These are phyloP conservation scores for Aphrophora alni DNA, from an alignment of 2,888 invertebrate species.

Conservation along the genomic window DNA sequence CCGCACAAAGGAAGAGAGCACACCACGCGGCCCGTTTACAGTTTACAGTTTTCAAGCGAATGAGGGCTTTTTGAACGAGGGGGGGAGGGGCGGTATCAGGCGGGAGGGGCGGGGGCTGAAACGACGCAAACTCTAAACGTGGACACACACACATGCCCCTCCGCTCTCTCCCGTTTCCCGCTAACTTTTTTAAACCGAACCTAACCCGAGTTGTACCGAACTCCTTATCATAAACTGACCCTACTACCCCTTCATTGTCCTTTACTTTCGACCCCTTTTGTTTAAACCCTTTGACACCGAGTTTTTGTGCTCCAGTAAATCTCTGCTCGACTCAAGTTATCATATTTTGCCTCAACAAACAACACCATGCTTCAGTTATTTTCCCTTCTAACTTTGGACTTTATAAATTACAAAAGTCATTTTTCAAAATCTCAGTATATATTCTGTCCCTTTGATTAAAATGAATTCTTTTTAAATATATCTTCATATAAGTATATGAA, in stretches of 20 bases:
- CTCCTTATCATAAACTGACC: slow-evolving; percentile 43
- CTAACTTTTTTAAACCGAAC: slow-evolving; percentile 51
- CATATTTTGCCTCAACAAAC: slow-evolving; percentile 29
- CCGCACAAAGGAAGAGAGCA: slow-evolving; percentile 31
- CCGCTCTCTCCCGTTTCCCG: slow-evolving; percentile 52
- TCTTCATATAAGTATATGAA: too few species aligned
- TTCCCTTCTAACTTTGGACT: background rate
- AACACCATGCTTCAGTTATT: background rate
- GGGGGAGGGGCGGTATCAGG: slow-evolving; percentile 42
- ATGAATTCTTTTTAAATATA: background rate
- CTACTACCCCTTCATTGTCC: slow-evolving; percentile 35
- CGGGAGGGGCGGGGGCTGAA: slow-evolving; percentile 27
- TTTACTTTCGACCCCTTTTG: slow-evolving; percentile 35
- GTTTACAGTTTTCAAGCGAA: slow-evolving; percentile 43
- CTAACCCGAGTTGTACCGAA: slow-evolving; percentile 35
- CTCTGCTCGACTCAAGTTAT: slow-evolving; percentile 31
- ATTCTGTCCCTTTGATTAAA: background rate
- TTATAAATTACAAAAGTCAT: background rate
- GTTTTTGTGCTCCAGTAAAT: slow-evolving; percentile 30
- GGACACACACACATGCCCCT: slow-evolving; percentile 55
- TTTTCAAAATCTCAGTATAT: background rate
- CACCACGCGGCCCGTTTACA: slow-evolving; percentile 37
- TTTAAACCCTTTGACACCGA: slow-evolving; percentile 36
- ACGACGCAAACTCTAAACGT: slow-evolving; percentile 48
- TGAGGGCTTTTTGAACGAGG: slow-evolving; percentile 43